phyloP scores from a whole-genome alignment of 2,888 invertebrate genomes.

The Neoscelio sp. region DNA sequence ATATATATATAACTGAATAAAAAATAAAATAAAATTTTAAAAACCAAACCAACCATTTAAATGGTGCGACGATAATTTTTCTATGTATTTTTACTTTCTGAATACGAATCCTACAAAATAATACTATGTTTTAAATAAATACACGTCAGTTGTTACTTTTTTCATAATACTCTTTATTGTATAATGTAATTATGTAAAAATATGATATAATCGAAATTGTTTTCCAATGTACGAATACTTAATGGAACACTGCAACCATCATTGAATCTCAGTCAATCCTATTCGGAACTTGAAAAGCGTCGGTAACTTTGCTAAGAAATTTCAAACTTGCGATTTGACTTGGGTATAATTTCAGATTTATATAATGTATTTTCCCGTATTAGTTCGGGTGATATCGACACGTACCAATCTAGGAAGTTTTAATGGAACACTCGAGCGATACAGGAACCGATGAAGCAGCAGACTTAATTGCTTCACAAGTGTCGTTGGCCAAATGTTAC shows the following conservation, averaged over 20 bases:
- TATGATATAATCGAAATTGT: no score
- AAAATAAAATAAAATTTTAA: no score
- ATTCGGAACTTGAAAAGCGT: slow-evolving; percentile 22
- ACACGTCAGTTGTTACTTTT: no score
- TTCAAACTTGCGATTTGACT: slow-evolving; percentile 27
- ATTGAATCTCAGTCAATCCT: slow-evolving; percentile 3
- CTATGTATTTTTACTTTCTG: no score
- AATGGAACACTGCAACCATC: slow-evolving; percentile 1
- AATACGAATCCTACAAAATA: no score
- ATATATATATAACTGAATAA: no score
- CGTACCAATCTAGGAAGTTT: slow-evolving; percentile 26
- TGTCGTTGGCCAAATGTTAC: not conserved
- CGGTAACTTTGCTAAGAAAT: slow-evolving; percentile 14
- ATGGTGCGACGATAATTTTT: no score
- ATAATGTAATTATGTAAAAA: no score
- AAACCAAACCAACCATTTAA: no score
- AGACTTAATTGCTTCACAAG: slow-evolving; percentile 17
- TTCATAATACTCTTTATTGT: no score
- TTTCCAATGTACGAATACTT: no score
- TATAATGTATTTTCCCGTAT: slow-evolving; percentile 19
- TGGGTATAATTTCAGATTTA: slow-evolving; percentile 28
- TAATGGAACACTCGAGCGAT: slow-evolving; percentile 11
- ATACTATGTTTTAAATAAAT: no score
- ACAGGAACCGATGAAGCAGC: not conserved
- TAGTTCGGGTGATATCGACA: slow-evolving; percentile 25